These are phyloP conservation scores for Cryptocheilus praepositus DNA, from an alignment of 2,888 invertebrate genomes.

Conservation along the genomic window DNA sequence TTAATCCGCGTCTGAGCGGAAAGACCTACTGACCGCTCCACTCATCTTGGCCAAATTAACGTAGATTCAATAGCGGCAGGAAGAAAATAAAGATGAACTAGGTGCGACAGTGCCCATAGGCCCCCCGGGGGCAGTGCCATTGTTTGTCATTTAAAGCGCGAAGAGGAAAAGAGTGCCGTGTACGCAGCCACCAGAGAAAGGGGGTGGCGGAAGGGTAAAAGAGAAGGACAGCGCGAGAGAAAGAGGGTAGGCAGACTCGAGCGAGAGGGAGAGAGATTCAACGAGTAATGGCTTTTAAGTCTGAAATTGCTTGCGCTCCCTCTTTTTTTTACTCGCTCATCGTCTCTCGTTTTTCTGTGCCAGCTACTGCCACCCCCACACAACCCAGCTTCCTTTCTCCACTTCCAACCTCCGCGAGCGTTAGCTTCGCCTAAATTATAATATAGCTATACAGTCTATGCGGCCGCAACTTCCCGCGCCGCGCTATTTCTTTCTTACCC, in stretches of 20 bases:
- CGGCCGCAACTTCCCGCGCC: conserved; percentile 5
- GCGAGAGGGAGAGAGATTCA: not conserved
- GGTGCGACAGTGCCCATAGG: not conserved
- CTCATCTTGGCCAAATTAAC: conserved; percentile 39
- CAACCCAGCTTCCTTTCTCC: not conserved
- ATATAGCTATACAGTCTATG: conserved; percentile 8
- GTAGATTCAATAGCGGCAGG: conserved; percentile 20
- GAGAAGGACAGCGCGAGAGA: conserved; percentile 13
- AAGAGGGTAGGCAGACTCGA: not conserved
- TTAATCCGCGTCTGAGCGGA: conserved; percentile 36
- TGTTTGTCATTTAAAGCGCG: conserved; percentile 33
- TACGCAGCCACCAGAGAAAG: not conserved
- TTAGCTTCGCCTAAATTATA: too few species aligned
- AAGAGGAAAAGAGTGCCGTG: not conserved
- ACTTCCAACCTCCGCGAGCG: not conserved
- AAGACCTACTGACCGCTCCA: conserved; percentile 32
- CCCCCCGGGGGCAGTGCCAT: conserved; percentile 16
- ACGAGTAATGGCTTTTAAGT: conserved; percentile 51
- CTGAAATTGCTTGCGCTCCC: conserved; percentile 34
- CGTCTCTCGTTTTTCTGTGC: conserved; percentile 40
- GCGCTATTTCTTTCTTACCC: conserved; percentile 5
- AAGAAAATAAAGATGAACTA: not conserved
- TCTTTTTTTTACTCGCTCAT: conserved; percentile 28
- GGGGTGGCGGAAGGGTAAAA: conserved; percentile 10
- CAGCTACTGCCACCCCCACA: conserved; percentile 19